Evolutionary conservation across 2,888 invertebrate genomes (phyloP).

Genomic region (Eupithecia abbreviata): DNA sequence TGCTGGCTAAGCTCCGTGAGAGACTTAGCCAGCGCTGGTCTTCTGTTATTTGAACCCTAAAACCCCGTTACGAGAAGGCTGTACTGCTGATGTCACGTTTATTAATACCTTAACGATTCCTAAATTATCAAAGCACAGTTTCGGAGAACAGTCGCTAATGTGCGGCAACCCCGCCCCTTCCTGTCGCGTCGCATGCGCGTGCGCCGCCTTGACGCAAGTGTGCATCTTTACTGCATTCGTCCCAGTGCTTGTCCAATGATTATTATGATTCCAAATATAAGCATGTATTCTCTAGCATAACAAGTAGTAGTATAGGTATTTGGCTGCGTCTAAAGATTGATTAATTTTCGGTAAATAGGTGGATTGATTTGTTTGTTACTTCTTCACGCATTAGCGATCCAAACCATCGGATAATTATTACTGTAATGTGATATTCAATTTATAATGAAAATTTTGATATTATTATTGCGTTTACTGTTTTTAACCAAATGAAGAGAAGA

Average conservation of each 20-base stretch:
- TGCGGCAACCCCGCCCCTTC: constrained; percentile 72
- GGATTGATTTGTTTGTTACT: too few species aligned
- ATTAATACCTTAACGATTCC: constrained; percentile 50
- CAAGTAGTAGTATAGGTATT: too few species aligned
- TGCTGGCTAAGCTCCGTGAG: too few species aligned
- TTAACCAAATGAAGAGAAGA: not conserved
- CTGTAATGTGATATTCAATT: too few species aligned
- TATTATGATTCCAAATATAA: constrained; percentile 6
- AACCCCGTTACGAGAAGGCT: constrained; percentile 20
- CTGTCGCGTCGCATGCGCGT: constrained; percentile 62
- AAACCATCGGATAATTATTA: not conserved
- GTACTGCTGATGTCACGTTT: constrained; percentile 31
- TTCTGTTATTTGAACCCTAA: not conserved
- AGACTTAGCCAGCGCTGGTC: too few species aligned
- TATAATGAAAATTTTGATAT: too few species aligned
- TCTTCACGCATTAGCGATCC: too few species aligned
- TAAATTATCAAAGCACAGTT: constrained; percentile 49
- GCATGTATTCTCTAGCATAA: not conserved
- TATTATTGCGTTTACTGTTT: not conserved
- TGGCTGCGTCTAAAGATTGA: too few species aligned
- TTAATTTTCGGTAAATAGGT: too few species aligned
- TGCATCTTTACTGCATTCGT: constrained; percentile 13
- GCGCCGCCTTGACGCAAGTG: constrained; percentile 38
- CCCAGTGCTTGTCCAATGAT: not conserved
- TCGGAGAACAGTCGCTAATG: constrained; percentile 70